Evolutionary conservation across 2,888 invertebrate genomes (phyloP), one percentile per base, ranked within the genome.

Genomic region (Aphrophora alni): DNA sequence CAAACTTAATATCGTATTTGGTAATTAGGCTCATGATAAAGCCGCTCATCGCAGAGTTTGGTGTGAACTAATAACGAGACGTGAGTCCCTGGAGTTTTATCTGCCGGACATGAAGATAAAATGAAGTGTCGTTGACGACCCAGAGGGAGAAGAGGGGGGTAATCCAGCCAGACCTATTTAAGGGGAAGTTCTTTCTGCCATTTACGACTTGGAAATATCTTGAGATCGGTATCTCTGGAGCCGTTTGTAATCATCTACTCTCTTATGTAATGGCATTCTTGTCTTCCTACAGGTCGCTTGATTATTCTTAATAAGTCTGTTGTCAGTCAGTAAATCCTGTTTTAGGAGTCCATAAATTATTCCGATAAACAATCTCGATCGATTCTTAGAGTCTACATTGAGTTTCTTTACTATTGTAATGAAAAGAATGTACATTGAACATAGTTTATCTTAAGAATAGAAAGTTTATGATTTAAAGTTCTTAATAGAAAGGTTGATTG

Each of bases 231-330:
- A 59, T 59, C 59, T 59, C 59, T 10, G 21, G 59, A 21, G 21
- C 59, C 59, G 59, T 59, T 59, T 59, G 21, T 59, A 59, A 59
- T 59, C 59, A 59, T 21, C 59, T 59, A 0, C 5, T 4, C 59
- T 59, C 21, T 21, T 21, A 4, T 59, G 59, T 59, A 59, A n/a
- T 59, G n/a, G 21, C 59, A 59, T 59, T 59, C 59, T 59, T 21
- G 59, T 59, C 59, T 59, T 59, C 21, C 59, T 12, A 59, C 59
- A 59, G 21, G 59, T 59, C 59, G 5, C 21, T 59, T 59, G 59
- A 59, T 59, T 59, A 59, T 59, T 21, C 59, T 59, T 59, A 59
- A 59, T 59, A 59, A 59, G 59, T 59, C 59, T 59, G 59, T 59
- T 59, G 59, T 59, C 59, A 59, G 59, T 59, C 59, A 21, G 21